Evolutionary conservation across 1,140 invertebrate species (phyloP).

Genomic region (Drosophila aff.): DNA sequence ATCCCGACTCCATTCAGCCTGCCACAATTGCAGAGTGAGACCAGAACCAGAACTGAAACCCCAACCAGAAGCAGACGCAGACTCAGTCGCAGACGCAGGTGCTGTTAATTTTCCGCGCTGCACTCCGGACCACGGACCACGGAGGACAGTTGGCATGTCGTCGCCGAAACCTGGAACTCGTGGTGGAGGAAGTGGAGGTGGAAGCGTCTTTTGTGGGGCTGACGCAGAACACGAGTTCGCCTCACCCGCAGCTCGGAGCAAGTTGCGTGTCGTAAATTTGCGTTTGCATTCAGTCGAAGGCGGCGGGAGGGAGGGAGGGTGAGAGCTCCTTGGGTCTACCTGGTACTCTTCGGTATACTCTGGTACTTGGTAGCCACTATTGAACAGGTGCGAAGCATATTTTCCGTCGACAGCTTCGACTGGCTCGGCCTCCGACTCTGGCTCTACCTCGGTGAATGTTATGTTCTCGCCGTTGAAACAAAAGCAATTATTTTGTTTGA

Average conservation of each 20-base stretch:
- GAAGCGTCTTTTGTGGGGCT: slow-evolving; percentile 49
- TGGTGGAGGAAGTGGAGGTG: slow-evolving; percentile 1
- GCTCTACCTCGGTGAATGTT: slow-evolving; percentile 23
- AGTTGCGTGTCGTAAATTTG: slow-evolving; percentile 78
- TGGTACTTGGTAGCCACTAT: slow-evolving; percentile 37
- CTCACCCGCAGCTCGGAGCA: slow-evolving; percentile 64
- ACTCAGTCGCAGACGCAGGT: slow-evolving; percentile 54
- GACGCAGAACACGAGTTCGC: slow-evolving; percentile 66
- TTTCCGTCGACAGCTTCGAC: slow-evolving; percentile 33
- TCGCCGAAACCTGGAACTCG: neutral
- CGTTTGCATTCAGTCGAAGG: slow-evolving; percentile 36
- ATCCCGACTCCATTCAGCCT: slow-evolving; percentile 21
- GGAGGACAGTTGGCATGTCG: slow-evolving; percentile 74
- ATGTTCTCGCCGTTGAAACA: slow-evolving; percentile 70
- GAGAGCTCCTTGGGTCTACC: slow-evolving; percentile 34
- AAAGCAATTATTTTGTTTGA: slow-evolving; percentile 80
- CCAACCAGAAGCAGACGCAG: slow-evolving; percentile 17
- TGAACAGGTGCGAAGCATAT: slow-evolving; percentile 71
- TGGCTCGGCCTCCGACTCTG: neutral
- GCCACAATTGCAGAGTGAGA: slow-evolving; percentile 41
- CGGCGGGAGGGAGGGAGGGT: slow-evolving; percentile 9
- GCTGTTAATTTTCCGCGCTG: slow-evolving; percentile 62
- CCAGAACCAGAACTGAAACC: neutral
- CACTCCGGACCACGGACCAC: slow-evolving; percentile 22
- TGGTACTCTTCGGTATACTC: slow-evolving; percentile 18